These are phyloP conservation scores for Cerastis leucographa DNA, from an alignment of 2,888 invertebrate genomes.

Conservation along the genomic window DNA sequence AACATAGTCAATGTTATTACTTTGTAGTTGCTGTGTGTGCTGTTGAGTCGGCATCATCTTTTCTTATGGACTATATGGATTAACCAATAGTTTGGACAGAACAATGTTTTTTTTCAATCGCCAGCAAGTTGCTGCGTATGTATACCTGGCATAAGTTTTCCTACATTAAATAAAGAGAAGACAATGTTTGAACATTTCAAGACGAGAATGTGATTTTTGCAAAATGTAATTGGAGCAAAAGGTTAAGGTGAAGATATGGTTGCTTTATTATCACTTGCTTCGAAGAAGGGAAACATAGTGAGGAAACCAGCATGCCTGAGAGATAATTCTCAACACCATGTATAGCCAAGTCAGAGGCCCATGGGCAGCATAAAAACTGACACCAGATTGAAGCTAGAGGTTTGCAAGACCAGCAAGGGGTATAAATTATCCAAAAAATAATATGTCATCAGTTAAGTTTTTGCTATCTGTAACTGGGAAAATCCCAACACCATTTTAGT, in stretches of 20 bases:
- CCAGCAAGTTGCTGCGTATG: background rate
- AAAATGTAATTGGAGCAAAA: slow-evolving; percentile 9
- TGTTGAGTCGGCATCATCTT: too few species aligned
- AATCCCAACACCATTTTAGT: slow-evolving; percentile 10
- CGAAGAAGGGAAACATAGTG: too few species aligned
- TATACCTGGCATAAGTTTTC: slow-evolving; percentile 12
- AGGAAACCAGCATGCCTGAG: too few species aligned
- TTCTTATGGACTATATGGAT: background rate
- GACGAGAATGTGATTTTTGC: background rate
- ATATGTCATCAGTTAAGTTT: background rate
- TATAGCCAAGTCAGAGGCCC: too few species aligned
- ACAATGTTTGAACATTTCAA: slow-evolving; percentile 11
- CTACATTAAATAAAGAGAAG: slow-evolving; percentile 12
- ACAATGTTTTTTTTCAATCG: background rate
- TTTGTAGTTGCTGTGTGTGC: background rate
- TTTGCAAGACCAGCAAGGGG: background rate
- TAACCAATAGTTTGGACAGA: background rate
- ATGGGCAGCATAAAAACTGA: too few species aligned
- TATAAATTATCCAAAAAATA: slow-evolving; percentile 4
- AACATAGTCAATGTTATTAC: too few species aligned
- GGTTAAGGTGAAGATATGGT: background rate
- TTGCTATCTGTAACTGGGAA: background rate
- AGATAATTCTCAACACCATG: too few species aligned
- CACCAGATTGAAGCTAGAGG: too few species aligned
- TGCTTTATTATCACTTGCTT: background rate